These are phyloP conservation scores for Cnemophilus loriae DNA, from an alignment of 2,113 vertebrate species.

Conservation along the genomic window DNA sequence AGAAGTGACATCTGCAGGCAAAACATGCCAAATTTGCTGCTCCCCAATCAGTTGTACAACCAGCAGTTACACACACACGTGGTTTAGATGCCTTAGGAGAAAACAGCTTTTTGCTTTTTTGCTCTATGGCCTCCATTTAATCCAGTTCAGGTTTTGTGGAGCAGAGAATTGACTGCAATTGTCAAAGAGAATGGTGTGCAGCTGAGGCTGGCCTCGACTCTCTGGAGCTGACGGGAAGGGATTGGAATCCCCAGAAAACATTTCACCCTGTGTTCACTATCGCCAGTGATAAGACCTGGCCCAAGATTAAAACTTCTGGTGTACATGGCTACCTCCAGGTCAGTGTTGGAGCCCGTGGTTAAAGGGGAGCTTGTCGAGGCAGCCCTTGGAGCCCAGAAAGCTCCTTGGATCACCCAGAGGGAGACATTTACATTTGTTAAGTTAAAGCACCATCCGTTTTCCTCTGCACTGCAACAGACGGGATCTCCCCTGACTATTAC, in stretches of 20 bases:
- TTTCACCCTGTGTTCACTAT: not conserved
- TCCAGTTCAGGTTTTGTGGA: not conserved
- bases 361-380: not conserved
- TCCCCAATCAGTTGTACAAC: not conserved
- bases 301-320: not conserved
- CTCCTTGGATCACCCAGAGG: not conserved
- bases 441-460: not conserved
- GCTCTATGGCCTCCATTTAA: not conserved
- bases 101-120: not conserved
- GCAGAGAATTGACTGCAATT: not conserved
- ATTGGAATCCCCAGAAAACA: not conserved
- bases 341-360: not conserved
- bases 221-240: not conserved
- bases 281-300: not conserved
- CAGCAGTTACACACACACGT: not conserved
- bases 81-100: not conserved
- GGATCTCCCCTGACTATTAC: not conserved
- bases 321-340: not conserved
- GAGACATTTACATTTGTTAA: not conserved
- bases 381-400: not conserved
- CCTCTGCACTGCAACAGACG: not conserved
- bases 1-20: conserved; percentile 26
- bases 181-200: not conserved
- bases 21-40: conserved; percentile 12
- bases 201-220: not conserved